Base-by-base conservation (phyloP, 2,797 vertebrate species). In the Myotis daubentonii region DNA sequence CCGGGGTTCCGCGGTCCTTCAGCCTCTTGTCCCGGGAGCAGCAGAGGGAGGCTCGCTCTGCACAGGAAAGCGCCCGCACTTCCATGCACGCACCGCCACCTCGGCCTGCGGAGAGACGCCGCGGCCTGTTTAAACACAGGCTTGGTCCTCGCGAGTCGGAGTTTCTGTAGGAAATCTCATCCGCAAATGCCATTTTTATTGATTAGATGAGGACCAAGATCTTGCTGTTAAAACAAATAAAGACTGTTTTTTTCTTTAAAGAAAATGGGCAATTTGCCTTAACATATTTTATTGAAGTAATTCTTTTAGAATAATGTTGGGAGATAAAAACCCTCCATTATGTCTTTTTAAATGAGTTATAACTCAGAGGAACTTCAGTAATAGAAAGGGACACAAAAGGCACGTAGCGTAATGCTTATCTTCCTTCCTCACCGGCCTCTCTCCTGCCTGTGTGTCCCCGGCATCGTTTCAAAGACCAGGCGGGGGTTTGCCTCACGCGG, bases 291-390 rank as follows among this genome's bases (percentile, higher is more conserved):
- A 68, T 95, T 94, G 92, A 95, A 95, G 92, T 92, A 60, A 88
- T 95, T 96, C 95, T 88, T 36, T 96, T 95, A 94, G 93, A 96
- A 95, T 96, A 95, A 91, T 57, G 53, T 83, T 78, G 85, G 81
- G 94, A 96, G 96, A 96, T 96, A 93, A 97, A 96, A 95, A 71
- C 38, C 41, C 62, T 95, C 89, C 89, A 93, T 96, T 95, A 82
- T 92, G 86, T 33, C 82, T 83, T 93, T 90, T 83, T 30, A 36
- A 55, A 30, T 93, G 89, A 95, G 93, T 95, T 91, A 88, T 87
- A 86, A 96, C 95, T 94, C 89, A 88, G 95, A 84, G 88, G 96
- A 87, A 72, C 85, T 87, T 90, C 88, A 80, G 38, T 95, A 92
- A 95, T 94, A 89, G 97, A 80, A 94, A 90, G 84, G 28, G 94